Conservation (phyloP, 2,113 vertebrate genomes). For the Solea senegalensis region DNA sequence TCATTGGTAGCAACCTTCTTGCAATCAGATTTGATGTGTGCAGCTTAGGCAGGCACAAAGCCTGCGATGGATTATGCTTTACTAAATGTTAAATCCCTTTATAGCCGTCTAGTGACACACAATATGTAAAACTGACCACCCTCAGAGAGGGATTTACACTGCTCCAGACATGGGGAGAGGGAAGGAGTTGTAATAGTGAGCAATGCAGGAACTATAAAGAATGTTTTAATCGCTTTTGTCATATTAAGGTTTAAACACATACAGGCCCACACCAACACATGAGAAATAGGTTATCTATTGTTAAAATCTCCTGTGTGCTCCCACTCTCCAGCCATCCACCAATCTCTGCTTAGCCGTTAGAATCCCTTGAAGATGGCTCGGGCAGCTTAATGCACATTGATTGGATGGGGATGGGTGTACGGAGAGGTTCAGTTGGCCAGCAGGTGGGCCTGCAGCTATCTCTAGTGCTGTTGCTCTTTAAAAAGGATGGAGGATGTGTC, state of each 20-base stretch:
- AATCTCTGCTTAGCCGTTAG: constrained; percentile 58
- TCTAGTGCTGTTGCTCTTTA: constrained; percentile 38
- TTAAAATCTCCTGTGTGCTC: constrained; percentile 45
- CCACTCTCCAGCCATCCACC: constrained; percentile 43
- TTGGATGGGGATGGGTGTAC: constrained; percentile 52
- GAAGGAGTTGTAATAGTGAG: constrained; percentile 14
- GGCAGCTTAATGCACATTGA: constrained; percentile 69
- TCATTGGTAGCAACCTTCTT: constrained; percentile 72
- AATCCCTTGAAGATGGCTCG: constrained; percentile 64
- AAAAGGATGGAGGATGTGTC: constrained; percentile 48
- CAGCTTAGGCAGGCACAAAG: constrained; percentile 80
- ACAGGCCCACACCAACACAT: constrained; percentile 29
- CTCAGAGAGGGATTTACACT: constrained; percentile 76
- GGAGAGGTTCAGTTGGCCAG: constrained; percentile 45
- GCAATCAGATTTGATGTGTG: constrained; percentile 82
- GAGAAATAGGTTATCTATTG: constrained; percentile 51
- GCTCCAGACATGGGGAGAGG: constrained; percentile 35
- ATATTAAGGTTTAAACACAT: constrained; percentile 38
- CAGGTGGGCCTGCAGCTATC: constrained; percentile 53
- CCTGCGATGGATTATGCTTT: constrained; percentile 79
- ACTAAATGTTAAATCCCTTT: constrained; percentile 84
- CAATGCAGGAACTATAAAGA: constrained; percentile 17
- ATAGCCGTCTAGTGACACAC: constrained; percentile 82
- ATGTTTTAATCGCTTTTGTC: constrained; percentile 67
- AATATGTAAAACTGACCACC: constrained; percentile 85